A percentile compares a stretch with the other conserved stretches of the same genome.
These are phyloP conservation scores for Melangyna quadrimaculata DNA, from an alignment of 2,888 invertebrate genomes.

Conservation along the genomic window DNA sequence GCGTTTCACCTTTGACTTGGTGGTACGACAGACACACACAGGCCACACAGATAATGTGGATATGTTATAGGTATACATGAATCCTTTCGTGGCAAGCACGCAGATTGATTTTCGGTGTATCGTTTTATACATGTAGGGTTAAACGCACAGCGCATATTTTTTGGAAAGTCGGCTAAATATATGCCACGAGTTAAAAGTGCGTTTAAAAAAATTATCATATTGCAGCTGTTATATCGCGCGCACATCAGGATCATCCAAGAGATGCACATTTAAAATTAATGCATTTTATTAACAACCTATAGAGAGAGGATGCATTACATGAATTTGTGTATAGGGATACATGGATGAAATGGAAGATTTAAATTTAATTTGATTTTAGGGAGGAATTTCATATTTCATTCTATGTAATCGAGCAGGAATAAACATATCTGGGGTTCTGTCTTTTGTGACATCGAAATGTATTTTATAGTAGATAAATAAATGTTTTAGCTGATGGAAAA, in stretches of 20 bases:
- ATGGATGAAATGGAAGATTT: not conserved
- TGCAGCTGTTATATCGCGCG: slow-evolving; percentile 21
- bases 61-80: slow-evolving; percentile 23
- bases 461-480: too few relatives aligned
- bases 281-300: not conserved
- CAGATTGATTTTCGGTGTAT: slow-evolving; percentile 60
- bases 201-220: slow-evolving; percentile 63
- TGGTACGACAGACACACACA: not conserved
- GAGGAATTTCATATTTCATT: slow-evolving; percentile 9
- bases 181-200: slow-evolving; percentile 66
- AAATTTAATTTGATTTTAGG: slow-evolving; percentile 28
- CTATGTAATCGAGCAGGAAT: not conserved
- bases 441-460: not conserved
- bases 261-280: slow-evolving; percentile 33
- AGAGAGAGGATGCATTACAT: not conserved
- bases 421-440: not conserved
- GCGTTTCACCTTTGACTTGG: slow-evolving; percentile 64
- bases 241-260: not conserved
- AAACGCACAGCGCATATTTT: slow-evolving; percentile 42
- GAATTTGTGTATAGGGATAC: not conserved
- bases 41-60: not conserved
- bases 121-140: slow-evolving; percentile 2
- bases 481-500: too few relatives aligned
- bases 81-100: slow-evolving; percentile 43
- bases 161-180: not conserved